Evolutionary conservation across 2,113 vertebrate species (phyloP).

Genomic region (Tiliqua scincoides): DNA sequence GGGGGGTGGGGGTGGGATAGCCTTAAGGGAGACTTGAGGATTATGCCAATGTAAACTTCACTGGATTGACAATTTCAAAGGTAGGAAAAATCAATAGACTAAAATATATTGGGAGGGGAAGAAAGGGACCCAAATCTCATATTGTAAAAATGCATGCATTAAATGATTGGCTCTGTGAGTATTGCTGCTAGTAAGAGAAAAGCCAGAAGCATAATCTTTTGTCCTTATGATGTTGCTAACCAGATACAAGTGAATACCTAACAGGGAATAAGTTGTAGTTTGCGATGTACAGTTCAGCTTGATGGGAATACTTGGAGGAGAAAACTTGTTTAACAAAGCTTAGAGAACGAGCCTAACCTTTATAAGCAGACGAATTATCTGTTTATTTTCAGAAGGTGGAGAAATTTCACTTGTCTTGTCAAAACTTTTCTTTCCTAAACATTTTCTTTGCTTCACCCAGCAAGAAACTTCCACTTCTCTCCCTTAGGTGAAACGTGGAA

Average conservation of each 20-base stretch:
- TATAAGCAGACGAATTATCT: neutral
- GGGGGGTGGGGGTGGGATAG: constrained; percentile 24
- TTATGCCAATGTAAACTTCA: constrained; percentile 62
- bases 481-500: neutral
- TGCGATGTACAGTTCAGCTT: constrained; percentile 44
- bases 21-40: constrained; percentile 53
- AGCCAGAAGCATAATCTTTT: constrained; percentile 50
- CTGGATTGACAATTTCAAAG: constrained; percentile 57
- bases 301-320: constrained; percentile 29
- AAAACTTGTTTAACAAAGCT: neutral
- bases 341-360: neutral
- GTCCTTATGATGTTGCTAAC: constrained; percentile 40
- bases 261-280: constrained; percentile 29
- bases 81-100: constrained; percentile 55
- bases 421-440: neutral
- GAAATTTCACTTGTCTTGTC: neutral
- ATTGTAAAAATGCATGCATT: constrained; percentile 36
- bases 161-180: constrained; percentile 36
- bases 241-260: constrained; percentile 39
- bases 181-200: constrained; percentile 47
- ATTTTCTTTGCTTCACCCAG: neutral
- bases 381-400: neutral
- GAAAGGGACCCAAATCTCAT: constrained; percentile 46
- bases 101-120: constrained; percentile 39
- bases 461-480: neutral